Evolutionary conservation across 2,113 vertebrate species (phyloP).

Genomic region (Hyla sarda): DNA sequence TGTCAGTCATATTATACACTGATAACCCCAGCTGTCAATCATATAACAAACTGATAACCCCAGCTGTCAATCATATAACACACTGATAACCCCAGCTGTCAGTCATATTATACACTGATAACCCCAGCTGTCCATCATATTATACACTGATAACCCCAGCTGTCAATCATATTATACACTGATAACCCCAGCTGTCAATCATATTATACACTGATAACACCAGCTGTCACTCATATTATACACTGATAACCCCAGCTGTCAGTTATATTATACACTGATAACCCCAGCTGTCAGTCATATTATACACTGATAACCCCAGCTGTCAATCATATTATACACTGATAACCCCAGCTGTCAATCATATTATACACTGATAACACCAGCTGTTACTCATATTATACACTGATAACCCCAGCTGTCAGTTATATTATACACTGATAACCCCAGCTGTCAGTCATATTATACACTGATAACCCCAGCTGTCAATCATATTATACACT

Average conservation of each 20-base stretch:
- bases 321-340: not conserved
- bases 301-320: not conserved
- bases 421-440: not conserved
- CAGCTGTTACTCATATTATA: not conserved
- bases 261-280: not conserved
- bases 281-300: not conserved
- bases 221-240: not conserved
- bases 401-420: not conserved
- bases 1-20: too few relatives aligned
- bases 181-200: not conserved
- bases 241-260: not conserved
- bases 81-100: not conserved
- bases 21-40: too few relatives aligned
- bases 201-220: not conserved
- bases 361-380: not conserved
- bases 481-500: not conserved
- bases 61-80: not conserved
- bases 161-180: not conserved
- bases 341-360: not conserved
- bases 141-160: not conserved
- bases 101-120: not conserved
- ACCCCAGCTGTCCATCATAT: not conserved
- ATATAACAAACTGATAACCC: not conserved
- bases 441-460: not conserved
- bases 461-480: not conserved